Percentiles rank a stretch among this genome's conserved stretches.
Conservation (phyloP, 2,113 vertebrate genomes). For the Anthoscopus minutus region DNA sequence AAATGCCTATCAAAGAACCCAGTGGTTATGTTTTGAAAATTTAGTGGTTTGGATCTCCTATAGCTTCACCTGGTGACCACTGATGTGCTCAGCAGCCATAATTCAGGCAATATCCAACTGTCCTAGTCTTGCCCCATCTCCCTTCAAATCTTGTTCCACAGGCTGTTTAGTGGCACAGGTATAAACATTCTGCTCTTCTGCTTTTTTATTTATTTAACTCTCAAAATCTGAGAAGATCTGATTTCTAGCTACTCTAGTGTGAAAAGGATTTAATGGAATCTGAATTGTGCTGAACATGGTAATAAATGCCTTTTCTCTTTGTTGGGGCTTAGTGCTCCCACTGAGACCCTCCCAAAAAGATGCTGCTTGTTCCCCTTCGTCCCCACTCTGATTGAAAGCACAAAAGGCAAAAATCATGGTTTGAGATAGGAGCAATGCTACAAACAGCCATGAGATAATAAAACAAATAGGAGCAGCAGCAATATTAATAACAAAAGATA, state of each 20-base stretch:
- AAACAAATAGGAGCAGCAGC: not conserved
- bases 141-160: not conserved
- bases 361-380: not conserved
- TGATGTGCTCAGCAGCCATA: not conserved
- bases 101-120: not conserved
- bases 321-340: not conserved
- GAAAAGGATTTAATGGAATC: not conserved
- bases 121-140: not conserved
- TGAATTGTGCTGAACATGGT: accelerated
- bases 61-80: not conserved
- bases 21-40: not conserved
- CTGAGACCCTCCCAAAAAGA: not conserved
- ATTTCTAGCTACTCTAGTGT: not conserved
- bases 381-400: not conserved
- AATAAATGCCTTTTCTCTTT: not conserved
- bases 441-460: not conserved
- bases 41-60: not conserved
- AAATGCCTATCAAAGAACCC: not conserved
- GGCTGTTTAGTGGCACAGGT: not conserved
- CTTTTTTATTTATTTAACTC: not conserved
- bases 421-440: not conserved
- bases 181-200: not conserved
- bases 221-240: not conserved
- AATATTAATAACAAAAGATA: not conserved
- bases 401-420: not conserved